Evolutionary conservation across 2,113 vertebrate genomes (phyloP).

Genomic region (Lagopus leucura): DNA sequence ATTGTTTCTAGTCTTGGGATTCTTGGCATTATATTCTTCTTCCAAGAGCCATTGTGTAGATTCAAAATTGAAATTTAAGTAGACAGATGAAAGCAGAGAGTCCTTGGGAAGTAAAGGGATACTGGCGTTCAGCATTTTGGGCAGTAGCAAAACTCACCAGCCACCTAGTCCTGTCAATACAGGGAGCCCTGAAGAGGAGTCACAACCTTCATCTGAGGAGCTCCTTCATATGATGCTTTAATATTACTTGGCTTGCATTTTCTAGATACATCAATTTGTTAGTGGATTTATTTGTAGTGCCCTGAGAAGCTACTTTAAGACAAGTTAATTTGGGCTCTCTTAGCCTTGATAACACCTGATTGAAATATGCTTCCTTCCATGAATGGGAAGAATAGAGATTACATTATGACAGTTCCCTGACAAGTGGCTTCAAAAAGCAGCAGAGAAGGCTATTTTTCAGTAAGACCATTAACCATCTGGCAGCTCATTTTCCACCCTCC

Average conservation of each 20-base stretch:
- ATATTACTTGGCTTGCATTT: not conserved
- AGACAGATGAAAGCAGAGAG: not conserved
- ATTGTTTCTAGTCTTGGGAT: not conserved
- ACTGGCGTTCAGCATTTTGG: fast-evolving
- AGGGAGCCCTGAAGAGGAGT: not conserved
- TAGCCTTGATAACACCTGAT: not conserved
- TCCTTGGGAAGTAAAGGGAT: not conserved
- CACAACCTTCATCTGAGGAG: fast-evolving
- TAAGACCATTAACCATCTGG: conserved; percentile 43
- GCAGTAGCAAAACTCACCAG: not conserved
- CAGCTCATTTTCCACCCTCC: not conserved
- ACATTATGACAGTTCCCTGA: not conserved
- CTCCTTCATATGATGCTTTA: not conserved
- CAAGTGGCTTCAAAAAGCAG: conserved; percentile 19
- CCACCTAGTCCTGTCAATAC: not conserved
- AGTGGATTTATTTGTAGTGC: not conserved
- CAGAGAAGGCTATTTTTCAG: conserved; percentile 24
- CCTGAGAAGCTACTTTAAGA: not conserved
- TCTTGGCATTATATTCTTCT: not conserved
- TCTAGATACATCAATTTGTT: not conserved
- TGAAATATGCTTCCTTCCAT: conserved; percentile 8
- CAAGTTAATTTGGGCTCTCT: conserved; percentile 20
- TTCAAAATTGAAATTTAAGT: not conserved
- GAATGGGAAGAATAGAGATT: not conserved
- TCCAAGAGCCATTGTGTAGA: not conserved